A percentile compares a stretch with the other conserved stretches of the same genome.
Conservation (phyloP, 2,888 invertebrate species). For the Scaptomyza cyrtandrae region DNA sequence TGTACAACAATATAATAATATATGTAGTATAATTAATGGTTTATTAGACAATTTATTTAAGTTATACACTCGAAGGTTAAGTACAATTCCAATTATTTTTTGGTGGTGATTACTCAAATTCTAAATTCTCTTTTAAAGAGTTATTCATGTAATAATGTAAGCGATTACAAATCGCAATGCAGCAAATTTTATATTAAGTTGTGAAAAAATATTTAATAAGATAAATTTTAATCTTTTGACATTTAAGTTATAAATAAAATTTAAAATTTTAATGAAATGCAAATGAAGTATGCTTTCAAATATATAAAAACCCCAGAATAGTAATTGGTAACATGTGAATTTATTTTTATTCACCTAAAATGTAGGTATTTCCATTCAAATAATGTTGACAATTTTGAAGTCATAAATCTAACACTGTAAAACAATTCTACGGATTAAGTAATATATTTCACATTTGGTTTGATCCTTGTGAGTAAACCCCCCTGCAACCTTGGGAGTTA, state of each 20-base stretch:
- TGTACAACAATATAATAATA: too few relatives aligned
- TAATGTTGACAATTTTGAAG: conserved; percentile 16
- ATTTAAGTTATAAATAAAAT: too few relatives aligned
- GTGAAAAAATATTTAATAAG: not conserved
- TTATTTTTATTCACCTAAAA: not conserved
- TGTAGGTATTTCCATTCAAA: not conserved
- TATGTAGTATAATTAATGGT: not conserved
- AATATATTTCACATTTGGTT: conserved; percentile 26
- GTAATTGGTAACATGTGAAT: too few relatives aligned
- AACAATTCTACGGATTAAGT: not conserved
- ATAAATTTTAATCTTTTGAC: not conserved
- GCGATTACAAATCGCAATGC: not conserved
- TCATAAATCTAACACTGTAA: conserved; percentile 23
- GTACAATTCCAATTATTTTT: not conserved
- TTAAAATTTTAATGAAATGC: too few relatives aligned
- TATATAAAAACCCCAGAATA: too few relatives aligned
- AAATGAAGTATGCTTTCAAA: too few relatives aligned
- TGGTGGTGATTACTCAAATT: not conserved
- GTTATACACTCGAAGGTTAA: not conserved
- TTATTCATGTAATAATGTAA: not conserved
- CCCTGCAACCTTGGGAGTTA: not conserved
- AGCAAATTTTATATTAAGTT: not conserved
- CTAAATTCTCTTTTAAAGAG: too few relatives aligned
- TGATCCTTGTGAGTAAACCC: not conserved
- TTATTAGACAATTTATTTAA: not conserved